phyloP scores from a whole-genome alignment of 2,797 vertebrate genomes.

The Coccyzus lansbergi region DNA sequence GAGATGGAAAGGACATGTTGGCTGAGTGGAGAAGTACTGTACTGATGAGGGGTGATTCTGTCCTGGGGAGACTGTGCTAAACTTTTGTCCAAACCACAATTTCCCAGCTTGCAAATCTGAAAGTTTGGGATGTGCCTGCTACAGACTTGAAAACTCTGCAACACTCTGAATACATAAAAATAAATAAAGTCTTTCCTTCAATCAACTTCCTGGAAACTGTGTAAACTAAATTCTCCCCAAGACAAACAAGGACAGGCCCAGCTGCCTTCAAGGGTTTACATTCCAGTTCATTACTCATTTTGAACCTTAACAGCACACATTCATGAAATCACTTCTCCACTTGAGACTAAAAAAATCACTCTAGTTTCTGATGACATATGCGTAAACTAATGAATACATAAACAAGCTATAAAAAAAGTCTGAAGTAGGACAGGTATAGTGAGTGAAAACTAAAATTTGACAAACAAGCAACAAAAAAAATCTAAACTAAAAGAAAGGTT shows the following conservation, averaged over 20 bases:
- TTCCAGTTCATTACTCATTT: background rate
- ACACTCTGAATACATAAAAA: background rate
- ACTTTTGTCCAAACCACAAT: background rate
- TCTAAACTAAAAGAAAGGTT: background rate
- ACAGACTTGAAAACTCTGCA: background rate
- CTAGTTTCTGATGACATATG: background rate
- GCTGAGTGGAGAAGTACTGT: background rate
- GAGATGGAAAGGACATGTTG: background rate
- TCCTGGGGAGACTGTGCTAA: background rate
- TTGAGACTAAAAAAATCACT: background rate
- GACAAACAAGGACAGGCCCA: background rate
- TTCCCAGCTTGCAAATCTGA: background rate
- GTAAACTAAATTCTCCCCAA: background rate
- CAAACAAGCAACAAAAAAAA: background rate
- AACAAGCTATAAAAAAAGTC: background rate
- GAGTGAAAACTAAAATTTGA: background rate
- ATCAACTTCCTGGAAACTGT: background rate
- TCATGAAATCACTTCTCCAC: background rate
- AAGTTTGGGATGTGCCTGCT: background rate
- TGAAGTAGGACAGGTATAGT: background rate
- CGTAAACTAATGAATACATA: background rate
- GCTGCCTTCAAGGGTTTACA: background rate
- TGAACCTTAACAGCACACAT: background rate
- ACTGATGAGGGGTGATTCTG: background rate
- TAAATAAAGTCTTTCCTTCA: background rate